Evolutionary conservation across 2,113 vertebrate species (phyloP).

Genomic region (Corapipo altera): DNA sequence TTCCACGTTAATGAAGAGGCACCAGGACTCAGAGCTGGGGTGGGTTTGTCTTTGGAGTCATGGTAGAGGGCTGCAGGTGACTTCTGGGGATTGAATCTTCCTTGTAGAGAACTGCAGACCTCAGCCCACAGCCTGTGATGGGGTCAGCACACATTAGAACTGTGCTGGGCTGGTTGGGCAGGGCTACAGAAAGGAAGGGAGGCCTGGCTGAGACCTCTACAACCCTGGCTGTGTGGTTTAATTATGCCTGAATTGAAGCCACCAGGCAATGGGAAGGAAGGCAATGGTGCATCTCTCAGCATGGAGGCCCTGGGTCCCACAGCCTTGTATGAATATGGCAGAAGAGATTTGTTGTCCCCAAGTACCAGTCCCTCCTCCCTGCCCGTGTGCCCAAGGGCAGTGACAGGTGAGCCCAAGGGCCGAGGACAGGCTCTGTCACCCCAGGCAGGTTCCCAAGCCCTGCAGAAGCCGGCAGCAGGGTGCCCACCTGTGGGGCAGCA

Average conservation of each 20-base stretch:
- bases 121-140: not conserved
- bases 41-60: not conserved
- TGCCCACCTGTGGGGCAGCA: fast-evolving
- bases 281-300: not conserved
- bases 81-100: not conserved
- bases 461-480: not conserved
- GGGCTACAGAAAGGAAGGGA: not conserved
- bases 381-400: not conserved
- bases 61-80: not conserved
- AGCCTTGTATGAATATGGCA: not conserved
- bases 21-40: not conserved
- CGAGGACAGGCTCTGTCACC: not conserved
- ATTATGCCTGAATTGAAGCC: not conserved
- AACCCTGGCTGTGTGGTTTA: not conserved
- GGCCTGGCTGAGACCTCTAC: not conserved
- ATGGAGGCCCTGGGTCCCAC: not conserved
- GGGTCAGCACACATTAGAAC: not conserved
- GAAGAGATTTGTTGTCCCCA: not conserved
- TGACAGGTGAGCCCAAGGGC: not conserved
- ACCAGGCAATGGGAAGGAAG: not conserved
- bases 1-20: not conserved
- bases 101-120: not conserved
- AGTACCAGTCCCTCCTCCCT: not conserved
- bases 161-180: not conserved
- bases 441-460: not conserved